Conservation (phyloP, 2,888 invertebrate genomes). For the Steinernema hermaphroditum region DNA sequence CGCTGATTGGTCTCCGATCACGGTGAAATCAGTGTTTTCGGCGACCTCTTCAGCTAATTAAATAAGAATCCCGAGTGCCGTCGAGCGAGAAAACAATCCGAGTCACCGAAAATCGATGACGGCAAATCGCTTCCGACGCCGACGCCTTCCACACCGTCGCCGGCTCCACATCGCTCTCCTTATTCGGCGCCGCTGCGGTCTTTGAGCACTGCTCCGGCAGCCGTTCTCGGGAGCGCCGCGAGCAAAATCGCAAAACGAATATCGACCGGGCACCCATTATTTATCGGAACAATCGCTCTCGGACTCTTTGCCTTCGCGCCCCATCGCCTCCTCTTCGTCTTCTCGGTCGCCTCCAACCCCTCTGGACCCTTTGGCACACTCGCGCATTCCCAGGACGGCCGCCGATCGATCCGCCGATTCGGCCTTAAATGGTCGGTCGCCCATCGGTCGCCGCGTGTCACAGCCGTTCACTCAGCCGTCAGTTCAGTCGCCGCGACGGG, state of each 20-base stretch:
- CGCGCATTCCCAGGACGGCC: slow-evolving; percentile 8
- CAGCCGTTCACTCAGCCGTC: background rate
- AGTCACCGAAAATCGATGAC: background rate
- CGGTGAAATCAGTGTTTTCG: no score
- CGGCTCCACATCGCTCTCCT: background rate
- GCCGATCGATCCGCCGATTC: slow-evolving; percentile 9
- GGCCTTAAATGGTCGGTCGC: background rate
- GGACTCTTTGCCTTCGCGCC: background rate
- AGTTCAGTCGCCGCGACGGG: no score
- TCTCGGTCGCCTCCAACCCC: background rate
- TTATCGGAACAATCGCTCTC: slow-evolving; percentile 28
- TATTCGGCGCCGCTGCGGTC: background rate
- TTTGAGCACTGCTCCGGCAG: no score
- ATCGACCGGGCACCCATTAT: slow-evolving; percentile 26
- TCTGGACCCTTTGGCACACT: slow-evolving; percentile 12
- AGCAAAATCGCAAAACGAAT: slow-evolving; percentile 10
- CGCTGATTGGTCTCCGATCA: no score
- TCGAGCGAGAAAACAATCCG: background rate
- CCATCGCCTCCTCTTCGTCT: background rate
- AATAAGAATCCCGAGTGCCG: background rate
- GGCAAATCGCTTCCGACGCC: background rate
- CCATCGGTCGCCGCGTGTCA: background rate
- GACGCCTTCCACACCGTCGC: background rate
- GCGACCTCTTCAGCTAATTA: no score
- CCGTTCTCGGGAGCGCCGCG: slow-evolving; percentile 4